These are phyloP conservation scores for Mimas tiliae DNA, from an alignment of 2,888 invertebrate species.

Conservation along the genomic window DNA sequence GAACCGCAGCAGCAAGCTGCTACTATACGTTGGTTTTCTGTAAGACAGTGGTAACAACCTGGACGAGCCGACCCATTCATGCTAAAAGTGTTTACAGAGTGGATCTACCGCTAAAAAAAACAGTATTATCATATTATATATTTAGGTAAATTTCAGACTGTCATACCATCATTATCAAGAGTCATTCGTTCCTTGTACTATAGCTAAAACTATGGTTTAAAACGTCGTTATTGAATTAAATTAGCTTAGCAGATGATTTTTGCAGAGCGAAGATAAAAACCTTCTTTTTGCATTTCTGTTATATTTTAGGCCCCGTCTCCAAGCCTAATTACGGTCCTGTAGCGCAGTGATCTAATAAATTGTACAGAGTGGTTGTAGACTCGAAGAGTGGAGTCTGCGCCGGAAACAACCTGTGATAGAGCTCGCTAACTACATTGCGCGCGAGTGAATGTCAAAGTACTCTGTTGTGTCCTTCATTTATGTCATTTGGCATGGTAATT, in stretches of 20 bases:
- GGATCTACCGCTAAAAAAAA: no score
- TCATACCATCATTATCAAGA: no score
- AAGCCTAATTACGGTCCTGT: neutral
- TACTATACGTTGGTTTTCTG: no score
- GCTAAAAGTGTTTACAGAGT: no score
- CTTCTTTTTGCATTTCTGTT: neutral
- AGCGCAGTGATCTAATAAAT: neutral
- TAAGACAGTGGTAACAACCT: no score
- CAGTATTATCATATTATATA: no score
- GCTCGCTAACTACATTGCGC: neutral
- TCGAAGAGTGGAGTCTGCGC: neutral
- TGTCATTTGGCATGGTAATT: neutral
- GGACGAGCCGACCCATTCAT: no score
- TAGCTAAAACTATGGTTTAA: no score
- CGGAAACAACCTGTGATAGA: neutral
- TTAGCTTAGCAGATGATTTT: neutral
- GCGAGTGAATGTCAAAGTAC: neutral
- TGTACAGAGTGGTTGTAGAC: neutral
- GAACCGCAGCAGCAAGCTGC: no score
- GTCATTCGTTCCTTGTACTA: no score
- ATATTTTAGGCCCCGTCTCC: neutral
- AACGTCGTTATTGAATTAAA: neutral
- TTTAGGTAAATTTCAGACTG: no score
- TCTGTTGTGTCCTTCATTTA: neutral
- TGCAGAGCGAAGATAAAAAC: neutral